These are phyloP conservation scores for Psittacula cyanocephala DNA, from an alignment of 2,113 vertebrate species.

Conservation along the genomic window DNA sequence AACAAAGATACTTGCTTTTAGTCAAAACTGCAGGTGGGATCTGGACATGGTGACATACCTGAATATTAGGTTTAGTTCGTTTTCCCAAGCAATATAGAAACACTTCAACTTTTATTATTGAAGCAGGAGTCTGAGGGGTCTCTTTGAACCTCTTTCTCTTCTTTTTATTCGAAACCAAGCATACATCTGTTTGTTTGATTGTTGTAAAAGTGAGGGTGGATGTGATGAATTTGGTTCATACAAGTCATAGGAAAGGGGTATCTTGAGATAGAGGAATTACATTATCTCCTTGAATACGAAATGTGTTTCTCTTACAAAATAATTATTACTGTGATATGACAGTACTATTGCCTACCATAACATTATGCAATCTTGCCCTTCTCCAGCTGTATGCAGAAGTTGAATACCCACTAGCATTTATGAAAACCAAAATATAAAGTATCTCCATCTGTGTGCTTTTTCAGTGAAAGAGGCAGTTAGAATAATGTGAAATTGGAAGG, in stretches of 20 bases:
- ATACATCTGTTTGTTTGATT: background rate
- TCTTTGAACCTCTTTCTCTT: background rate
- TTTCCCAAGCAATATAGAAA: background rate
- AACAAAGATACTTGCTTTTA: background rate
- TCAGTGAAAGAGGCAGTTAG: background rate
- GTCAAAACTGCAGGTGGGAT: background rate
- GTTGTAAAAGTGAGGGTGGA: background rate
- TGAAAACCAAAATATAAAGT: background rate
- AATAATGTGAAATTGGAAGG: background rate
- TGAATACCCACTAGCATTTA: background rate
- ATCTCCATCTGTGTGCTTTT: background rate
- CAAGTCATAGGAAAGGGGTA: background rate
- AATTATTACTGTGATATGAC: background rate
- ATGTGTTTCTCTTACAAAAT: background rate
- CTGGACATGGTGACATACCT: background rate
- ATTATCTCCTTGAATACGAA: background rate
- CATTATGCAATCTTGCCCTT: background rate
- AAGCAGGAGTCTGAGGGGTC: background rate
- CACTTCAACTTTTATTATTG: background rate
- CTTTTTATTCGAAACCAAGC: background rate
- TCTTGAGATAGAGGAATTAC: background rate
- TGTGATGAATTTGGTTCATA: background rate
- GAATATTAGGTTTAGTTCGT: background rate
- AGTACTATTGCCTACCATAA: background rate
- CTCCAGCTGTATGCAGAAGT: background rate